A percentile compares a stretch with the other conserved stretches of the same genome.
These are phyloP conservation scores for Drosophila pegasa DNA, from an alignment of 2,888 invertebrate genomes.

Conservation along the genomic window DNA sequence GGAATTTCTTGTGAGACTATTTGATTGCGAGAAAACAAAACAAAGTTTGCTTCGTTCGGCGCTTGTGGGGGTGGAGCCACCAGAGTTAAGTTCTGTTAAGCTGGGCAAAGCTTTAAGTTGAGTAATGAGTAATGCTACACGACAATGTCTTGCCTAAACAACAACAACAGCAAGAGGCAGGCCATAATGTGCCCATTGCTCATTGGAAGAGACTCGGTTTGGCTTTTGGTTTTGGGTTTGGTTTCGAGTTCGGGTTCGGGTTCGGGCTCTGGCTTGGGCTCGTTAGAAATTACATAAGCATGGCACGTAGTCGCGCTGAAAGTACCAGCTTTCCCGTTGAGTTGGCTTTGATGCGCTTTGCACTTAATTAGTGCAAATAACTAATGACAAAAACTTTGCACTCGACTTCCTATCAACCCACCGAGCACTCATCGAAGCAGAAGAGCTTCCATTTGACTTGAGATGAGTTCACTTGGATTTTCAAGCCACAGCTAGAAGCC, in stretches of 20 bases:
- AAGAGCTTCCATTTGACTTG: constrained; percentile 32
- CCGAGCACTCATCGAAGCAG: constrained; percentile 37
- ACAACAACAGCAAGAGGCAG: constrained; percentile 2
- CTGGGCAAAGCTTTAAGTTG: constrained; percentile 31
- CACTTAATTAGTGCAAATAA: constrained; percentile 75
- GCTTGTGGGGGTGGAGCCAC: not conserved
- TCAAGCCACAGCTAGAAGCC: not conserved
- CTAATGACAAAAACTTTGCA: constrained; percentile 68
- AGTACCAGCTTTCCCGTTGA: constrained; percentile 31
- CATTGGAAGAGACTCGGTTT: constrained; percentile 28
- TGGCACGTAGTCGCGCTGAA: constrained; percentile 52
- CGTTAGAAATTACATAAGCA: constrained; percentile 51
- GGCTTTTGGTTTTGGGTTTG: constrained; percentile 1
- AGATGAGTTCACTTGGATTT: constrained; percentile 3
- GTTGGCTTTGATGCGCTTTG: constrained; percentile 59
- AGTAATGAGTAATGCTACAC: constrained; percentile 46
- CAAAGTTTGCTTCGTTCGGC: not conserved
- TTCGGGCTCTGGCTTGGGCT: constrained; percentile 1
- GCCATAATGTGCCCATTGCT: constrained; percentile 48
- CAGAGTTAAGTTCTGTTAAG: constrained; percentile 32
- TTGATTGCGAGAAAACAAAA: constrained; percentile 6
- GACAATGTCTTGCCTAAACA: constrained; percentile 25
- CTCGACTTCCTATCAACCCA: constrained; percentile 33
- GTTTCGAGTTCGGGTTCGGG: constrained; percentile 8
- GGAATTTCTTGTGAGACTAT: constrained; percentile 5